phyloP scores from a whole-genome alignment of 2,797 vertebrate genomes.

The Typhlichthys eigenmanni region DNA sequence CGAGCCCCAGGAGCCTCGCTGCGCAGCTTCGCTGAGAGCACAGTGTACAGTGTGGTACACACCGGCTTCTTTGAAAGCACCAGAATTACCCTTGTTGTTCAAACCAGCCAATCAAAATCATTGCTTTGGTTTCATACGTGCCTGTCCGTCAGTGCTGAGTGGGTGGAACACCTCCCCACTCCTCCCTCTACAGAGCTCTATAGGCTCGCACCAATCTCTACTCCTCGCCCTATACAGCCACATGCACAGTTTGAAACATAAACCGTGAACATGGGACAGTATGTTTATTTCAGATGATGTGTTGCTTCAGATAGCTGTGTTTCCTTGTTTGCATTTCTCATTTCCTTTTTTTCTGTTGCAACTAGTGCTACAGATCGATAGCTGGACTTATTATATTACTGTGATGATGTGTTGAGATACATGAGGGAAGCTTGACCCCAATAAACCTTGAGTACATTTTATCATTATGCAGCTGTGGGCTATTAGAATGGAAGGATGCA shows the following conservation, averaged over 20 bases:
- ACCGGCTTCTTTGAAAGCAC: too few species aligned
- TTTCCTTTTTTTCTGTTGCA: conserved; percentile 22
- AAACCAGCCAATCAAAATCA: too few species aligned
- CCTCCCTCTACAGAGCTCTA: too few species aligned
- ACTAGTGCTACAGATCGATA: conserved; percentile 44
- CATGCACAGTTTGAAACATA: not conserved
- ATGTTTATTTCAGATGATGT: not conserved
- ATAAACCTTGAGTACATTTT: conserved; percentile 59
- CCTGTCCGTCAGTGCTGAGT: too few species aligned
- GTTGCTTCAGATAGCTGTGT: conserved; percentile 12
- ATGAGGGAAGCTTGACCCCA: conserved; percentile 48
- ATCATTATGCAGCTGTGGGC: conserved; percentile 48
- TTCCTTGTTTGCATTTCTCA: conserved; percentile 3
- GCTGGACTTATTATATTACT: conserved; percentile 49
- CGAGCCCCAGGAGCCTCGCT: conserved; percentile 60
- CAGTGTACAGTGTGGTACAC: too few species aligned
- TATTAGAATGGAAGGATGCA: not conserved
- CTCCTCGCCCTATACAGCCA: not conserved
- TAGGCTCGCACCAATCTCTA: too few species aligned
- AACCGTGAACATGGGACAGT: too few species aligned
- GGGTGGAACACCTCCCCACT: too few species aligned
- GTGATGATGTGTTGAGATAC: conserved; percentile 48
- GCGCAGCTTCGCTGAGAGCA: conserved; percentile 14
- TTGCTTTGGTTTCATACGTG: too few species aligned
- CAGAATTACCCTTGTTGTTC: too few species aligned